Base-by-base conservation (phyloP, 2,888 invertebrate genomes). In the Acronicta psi region DNA sequence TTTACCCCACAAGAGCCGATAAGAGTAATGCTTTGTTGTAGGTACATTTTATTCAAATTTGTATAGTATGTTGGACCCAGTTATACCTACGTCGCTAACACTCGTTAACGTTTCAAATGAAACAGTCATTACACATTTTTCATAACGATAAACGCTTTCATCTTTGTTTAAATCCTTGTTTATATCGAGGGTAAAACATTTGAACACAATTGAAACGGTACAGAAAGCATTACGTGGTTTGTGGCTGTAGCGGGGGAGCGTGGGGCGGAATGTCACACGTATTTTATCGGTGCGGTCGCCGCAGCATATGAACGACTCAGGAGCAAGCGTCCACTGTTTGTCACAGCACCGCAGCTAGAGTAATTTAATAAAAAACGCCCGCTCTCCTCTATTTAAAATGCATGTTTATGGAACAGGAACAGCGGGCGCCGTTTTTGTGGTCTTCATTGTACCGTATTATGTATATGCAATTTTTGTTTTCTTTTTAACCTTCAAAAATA, bases 361-460 rank as follows among this genome's bases (percentile, higher is more conserved):
- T 89, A 88, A 91, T 89, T 89, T 85, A 85, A 90, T 91, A 87
- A 63, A 70, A 81, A 87, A 84, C 70, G n/a, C 76, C 67, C 64
- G 66, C 68, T 73, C 65, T 69, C 67, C 70, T 71, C 62, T 70
- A 76, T 77, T 79, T 74, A 65, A 72, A 75, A 66, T 59, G 52
- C 59, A 67, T 58, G 60, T 50, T 68, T 68, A 72, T 61, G 64
- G 47, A 65, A 61, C 67, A 66, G 53, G 57, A 69, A 67, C 56
- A 68, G 59, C 60, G 53, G 42, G 23, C 31, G 53, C 51, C 70
- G 49, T 47, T 56, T 43, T 72, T 51, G 56, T 47, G 53, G 55
- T 60, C 43, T 47, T 59, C 59, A 66, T 59, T 60, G 58, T 40
- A 59, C 14, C 20, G n/a, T 54, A 69, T 73, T 53, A 58, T 57